Percentiles rank a stretch among this genome's conserved stretches.
These are phyloP conservation scores for human (Homo sapiens) DNA, from an alignment of 2,113 vertebrate species.

Conservation along the genomic window GRCh38 chr5:150218001-150218500, in stretches of 20 bases:
- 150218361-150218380: neutral
- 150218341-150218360: neutral
- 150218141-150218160: neutral
- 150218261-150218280: neutral
- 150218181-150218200: neutral
- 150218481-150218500: too few relatives aligned
- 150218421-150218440: neutral
- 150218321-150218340: constrained; percentile 59
- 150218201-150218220: neutral
- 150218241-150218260: neutral
- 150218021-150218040: neutral
- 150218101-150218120: neutral
- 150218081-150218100: neutral
- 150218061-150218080: neutral
- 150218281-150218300: accelerated
- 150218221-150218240: neutral
- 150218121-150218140: neutral
- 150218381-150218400: neutral
- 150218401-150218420: accelerated
- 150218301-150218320: neutral
- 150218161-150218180: neutral
- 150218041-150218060: neutral
- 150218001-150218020: neutral
- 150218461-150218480: too few relatives aligned
- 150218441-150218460: neutral